Base-by-base conservation (phyloP, 2,113 vertebrate genomes). In the Zapornia atra region DNA sequence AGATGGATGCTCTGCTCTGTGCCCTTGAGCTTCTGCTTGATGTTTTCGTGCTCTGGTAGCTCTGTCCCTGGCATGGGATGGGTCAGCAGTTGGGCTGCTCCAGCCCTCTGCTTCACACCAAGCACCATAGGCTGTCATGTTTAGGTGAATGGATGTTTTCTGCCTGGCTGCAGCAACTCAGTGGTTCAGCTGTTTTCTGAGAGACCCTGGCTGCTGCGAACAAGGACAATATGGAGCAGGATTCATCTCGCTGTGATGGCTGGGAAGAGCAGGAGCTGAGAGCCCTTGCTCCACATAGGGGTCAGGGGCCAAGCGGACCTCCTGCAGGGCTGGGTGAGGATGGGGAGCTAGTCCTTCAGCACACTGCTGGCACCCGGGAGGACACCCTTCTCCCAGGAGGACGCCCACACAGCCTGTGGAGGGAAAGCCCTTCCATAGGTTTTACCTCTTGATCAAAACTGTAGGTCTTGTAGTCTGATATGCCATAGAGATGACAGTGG, bases 331-430 rank as follows among this genome's bases (percentile, higher is more conserved):
- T 80, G 71, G 19, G 31, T 2, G 16, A n/a, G 31, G 54, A 29
- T 34, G 26, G 54, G 28, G 22, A 78, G 6, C 24, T 56, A 31
- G 21, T 54, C 18, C 56, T n/a, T 57, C 50, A 60, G 33, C 12
- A 3, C 0, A 1, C 40, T 14, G 6, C 36, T 71, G 14, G 19
- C 25, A 11, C 38, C 42, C 25, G 8, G 44, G 44, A 46, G 44
- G 44, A 46, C 44, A 46, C 9, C 29, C 20, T 83, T 15, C 44
- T 86, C 5, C 25, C 0, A 0, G 15, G 22, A 13, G 4, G 1
- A 34, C 3, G 4, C 29, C 42, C 15, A 3, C 10, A 3, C 0
- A 1, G 12, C 36, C 40, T 0, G 0, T 4, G 2, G 7, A 63
- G 36, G 40, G 11, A 81, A 46, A 50, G 51, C 5, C 12, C 17